Evolutionary conservation across 2,113 vertebrate species (phyloP).

Genomic region (Actenoides hombroni): DNA sequence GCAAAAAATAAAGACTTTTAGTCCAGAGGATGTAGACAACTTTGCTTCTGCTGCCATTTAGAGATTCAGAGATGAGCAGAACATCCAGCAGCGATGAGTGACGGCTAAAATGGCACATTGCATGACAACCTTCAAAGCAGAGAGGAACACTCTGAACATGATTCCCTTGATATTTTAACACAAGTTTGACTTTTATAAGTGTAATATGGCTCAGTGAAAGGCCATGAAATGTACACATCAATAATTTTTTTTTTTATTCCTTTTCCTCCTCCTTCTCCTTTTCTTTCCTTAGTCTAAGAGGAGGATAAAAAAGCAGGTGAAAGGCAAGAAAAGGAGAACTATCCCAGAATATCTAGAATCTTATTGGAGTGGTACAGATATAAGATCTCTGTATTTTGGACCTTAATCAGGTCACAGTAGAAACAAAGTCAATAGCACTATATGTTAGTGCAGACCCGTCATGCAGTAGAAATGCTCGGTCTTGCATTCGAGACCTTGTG

Average conservation of each 20-base stretch:
- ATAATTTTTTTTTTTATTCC: neutral
- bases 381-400: neutral
- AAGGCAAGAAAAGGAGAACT: neutral
- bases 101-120: neutral
- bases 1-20: neutral
- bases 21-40: neutral
- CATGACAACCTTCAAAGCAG: neutral
- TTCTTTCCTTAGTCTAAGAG: neutral
- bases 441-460: neutral
- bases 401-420: neutral
- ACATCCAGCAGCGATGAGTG: neutral
- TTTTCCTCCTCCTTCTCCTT: neutral
- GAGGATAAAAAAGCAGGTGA: neutral
- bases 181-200: neutral
- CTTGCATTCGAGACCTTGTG: neutral
- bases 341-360: neutral
- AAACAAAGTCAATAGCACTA: neutral
- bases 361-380: neutral
- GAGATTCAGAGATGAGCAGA: neutral
- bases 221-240: neutral
- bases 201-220: neutral
- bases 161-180: neutral
- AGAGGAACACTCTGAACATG: neutral
- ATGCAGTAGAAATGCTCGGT: neutral
- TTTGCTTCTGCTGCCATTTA: neutral